Evolutionary conservation across 2,888 invertebrate species (phyloP).

Genomic region (Melanchra persicariae): DNA sequence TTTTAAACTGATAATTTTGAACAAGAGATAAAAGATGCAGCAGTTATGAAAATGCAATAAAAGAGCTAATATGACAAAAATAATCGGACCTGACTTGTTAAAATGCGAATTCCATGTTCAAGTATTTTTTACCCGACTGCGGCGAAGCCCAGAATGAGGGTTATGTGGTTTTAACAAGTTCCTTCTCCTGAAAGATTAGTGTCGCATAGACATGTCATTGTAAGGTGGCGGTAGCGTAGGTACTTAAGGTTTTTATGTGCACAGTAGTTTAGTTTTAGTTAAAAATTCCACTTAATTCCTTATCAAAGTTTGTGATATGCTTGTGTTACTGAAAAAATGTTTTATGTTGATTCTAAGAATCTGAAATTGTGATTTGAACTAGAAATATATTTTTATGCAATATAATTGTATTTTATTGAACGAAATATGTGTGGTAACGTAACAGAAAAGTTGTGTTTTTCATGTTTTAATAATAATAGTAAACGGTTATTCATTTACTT

Average conservation of each 20-base stretch:
- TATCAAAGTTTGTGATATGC: constrained; percentile 60
- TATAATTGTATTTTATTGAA: constrained; percentile 59
- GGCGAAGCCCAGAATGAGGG: no score
- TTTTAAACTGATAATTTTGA: background rate
- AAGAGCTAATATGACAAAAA: constrained; percentile 36
- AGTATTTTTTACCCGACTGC: background rate
- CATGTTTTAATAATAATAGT: background rate
- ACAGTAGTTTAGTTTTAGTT: constrained; percentile 64
- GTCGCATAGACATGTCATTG: constrained; percentile 36
- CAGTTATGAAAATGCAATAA: background rate
- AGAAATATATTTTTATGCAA: constrained; percentile 79
- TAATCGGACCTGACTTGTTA: constrained; percentile 10
- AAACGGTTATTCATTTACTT: background rate
- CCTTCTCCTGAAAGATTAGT: constrained; percentile 33
- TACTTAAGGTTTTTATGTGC: constrained; percentile 60
- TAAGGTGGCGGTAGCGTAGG: constrained; percentile 60
- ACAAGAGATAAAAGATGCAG: background rate
- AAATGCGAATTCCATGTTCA: constrained; percentile 4
- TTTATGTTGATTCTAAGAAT: constrained; percentile 77
- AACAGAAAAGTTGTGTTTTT: background rate
- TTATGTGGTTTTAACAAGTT: constrained; percentile 7
- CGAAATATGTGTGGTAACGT: background rate
- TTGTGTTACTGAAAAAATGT: constrained; percentile 62
- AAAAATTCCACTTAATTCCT: constrained; percentile 55
- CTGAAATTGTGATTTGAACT: constrained; percentile 77